Conservation (phyloP, 1,140 invertebrate species). For the Notospermus geniculatus region DNA sequence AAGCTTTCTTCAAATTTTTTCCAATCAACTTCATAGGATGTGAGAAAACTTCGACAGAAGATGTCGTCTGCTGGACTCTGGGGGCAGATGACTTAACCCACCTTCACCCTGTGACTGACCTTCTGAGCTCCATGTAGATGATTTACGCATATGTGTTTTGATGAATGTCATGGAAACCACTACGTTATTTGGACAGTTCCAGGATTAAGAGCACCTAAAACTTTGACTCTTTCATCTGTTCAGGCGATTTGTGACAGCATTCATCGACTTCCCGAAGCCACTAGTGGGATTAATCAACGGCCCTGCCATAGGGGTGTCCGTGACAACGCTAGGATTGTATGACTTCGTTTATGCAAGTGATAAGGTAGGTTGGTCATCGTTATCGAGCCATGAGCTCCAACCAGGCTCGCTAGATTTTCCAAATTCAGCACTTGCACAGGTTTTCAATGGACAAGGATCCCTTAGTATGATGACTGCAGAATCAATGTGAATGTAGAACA, state of each 20-base stretch:
- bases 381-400: background rate
- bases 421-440: background rate
- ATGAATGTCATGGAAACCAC: conserved; percentile 2
- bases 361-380: conserved; percentile 42
- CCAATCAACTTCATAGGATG: too few species aligned
- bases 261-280: conserved; percentile 87
- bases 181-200: too few species aligned
- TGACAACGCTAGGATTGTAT: conserved; percentile 78
- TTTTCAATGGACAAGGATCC: background rate
- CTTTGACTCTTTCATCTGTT: conserved; percentile 44
- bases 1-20: too few species aligned
- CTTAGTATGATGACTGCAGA: background rate
- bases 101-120: too few species aligned
- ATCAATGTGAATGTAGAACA: background rate
- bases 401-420: background rate
- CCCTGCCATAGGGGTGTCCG: conserved; percentile 86
- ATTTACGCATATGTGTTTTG: too few species aligned
- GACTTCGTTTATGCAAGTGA: conserved; percentile 87
- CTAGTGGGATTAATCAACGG: conserved; percentile 88
- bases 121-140: too few species aligned
- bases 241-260: conserved; percentile 70
- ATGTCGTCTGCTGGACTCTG: too few species aligned
- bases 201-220: too few species aligned
- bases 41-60: too few species aligned
- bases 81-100: too few species aligned